Conservation (phyloP, 30 jellyfish, hydroid and myxozoan genomes). For the Turritopsis rubra region DNA sequence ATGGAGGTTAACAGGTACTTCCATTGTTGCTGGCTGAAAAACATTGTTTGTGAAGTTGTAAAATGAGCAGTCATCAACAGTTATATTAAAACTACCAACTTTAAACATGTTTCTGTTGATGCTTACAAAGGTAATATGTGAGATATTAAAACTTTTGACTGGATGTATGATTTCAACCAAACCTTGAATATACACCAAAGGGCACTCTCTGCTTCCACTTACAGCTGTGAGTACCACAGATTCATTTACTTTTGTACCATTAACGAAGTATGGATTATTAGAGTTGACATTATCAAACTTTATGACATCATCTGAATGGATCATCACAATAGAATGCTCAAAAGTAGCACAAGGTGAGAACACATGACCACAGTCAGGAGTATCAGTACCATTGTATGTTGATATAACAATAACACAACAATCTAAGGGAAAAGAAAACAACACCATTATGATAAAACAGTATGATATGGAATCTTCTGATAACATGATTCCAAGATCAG, state of each 20-base stretch:
- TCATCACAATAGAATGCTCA: background rate
- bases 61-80: background rate
- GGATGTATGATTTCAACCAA: background rate
- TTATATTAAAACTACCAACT: background rate
- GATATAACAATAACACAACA: background rate
- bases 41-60: background rate
- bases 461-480: too few relatives aligned
- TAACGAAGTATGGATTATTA: background rate
- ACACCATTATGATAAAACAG: background rate
- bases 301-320: background rate
- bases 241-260: background rate
- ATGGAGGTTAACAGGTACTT: background rate
- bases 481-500: too few relatives aligned
- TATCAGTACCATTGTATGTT: background rate
- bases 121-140: background rate
- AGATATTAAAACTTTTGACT: background rate
- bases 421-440: background rate
- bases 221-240: background rate
- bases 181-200: background rate
- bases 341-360: background rate
- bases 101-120: background rate
- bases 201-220: background rate
- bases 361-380: background rate
- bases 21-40: background rate
- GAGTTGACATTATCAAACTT: background rate